These are phyloP conservation scores for Hemiprocne comata DNA, from an alignment of 2,113 vertebrate genomes.

Conservation along the genomic window DNA sequence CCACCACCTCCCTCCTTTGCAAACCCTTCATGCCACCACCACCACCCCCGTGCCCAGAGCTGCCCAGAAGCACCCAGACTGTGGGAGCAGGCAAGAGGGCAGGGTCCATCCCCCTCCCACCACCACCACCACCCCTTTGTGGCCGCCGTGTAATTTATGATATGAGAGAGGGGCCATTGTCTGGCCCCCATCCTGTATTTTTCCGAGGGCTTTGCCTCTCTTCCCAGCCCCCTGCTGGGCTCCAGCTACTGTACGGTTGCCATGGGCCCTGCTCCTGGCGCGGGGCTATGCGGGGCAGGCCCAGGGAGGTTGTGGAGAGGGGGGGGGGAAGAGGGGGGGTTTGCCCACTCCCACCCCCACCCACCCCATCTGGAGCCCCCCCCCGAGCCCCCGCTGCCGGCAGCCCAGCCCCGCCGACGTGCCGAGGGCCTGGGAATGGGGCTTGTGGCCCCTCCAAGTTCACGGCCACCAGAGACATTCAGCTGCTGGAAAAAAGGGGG, in stretches of 20 bases:
- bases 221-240: slow-evolving; percentile 77
- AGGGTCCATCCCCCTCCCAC: neutral
- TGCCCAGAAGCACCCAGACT: neutral
- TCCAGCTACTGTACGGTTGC: slow-evolving; percentile 74
- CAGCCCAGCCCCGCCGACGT: slow-evolving; percentile 50
- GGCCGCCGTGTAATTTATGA: slow-evolving; percentile 71
- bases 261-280: slow-evolving; percentile 62
- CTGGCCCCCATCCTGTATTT: slow-evolving; percentile 61
- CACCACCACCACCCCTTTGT: neutral
- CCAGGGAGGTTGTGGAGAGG: no score
- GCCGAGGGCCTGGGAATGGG: slow-evolving; percentile 72
- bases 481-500: neutral
- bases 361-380: slow-evolving; percentile 66
- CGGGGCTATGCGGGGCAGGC: slow-evolving; percentile 43
- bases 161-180: slow-evolving; percentile 55
- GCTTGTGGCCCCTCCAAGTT: slow-evolving; percentile 56
- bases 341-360: no score
- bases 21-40: neutral
- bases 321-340: neutral
- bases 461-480: slow-evolving; percentile 66
- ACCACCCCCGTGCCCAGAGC: rapidly evolving
- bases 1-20: neutral
- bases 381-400: neutral
- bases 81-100: neutral
- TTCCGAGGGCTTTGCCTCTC: slow-evolving; percentile 57